Percentiles rank a stretch among this genome's conserved stretches.
Evolutionary conservation across 2,888 invertebrate genomes (phyloP).

Genomic region (Volucella zonaria): DNA sequence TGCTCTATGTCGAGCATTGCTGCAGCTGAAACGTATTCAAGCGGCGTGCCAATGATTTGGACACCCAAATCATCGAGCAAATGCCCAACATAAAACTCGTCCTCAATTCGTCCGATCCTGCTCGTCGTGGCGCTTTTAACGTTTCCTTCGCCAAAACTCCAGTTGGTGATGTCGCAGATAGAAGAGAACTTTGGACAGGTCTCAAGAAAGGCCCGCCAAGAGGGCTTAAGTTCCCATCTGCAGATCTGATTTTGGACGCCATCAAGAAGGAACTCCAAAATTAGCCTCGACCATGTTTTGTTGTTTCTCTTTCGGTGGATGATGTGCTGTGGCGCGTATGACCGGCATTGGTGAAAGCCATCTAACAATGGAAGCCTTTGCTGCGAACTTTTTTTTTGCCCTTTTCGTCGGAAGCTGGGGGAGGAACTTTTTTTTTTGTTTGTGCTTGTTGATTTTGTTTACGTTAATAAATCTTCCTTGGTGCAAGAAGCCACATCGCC

Average conservation of each 20-base stretch:
- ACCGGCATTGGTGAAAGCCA: slow-evolving; percentile 76
- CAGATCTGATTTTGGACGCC: too few relatives aligned
- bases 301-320: background rate
- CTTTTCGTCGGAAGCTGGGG: slow-evolving; percentile 28
- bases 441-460: background rate
- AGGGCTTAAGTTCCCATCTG: too few relatives aligned
- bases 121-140: slow-evolving; percentile 80
- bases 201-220: too few relatives aligned
- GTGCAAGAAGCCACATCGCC: slow-evolving; percentile 48
- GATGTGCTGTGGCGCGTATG: slow-evolving; percentile 70
- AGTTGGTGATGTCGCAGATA: slow-evolving; percentile 70
- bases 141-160: slow-evolving; percentile 75
- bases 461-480: slow-evolving; percentile 18
- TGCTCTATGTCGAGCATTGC: slow-evolving; percentile 80
- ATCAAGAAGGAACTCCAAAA: too few relatives aligned
- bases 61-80: slow-evolving; percentile 75
- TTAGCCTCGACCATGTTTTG: too few relatives aligned
- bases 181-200: slow-evolving; percentile 79
- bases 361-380: slow-evolving; percentile 68
- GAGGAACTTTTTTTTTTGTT: background rate
- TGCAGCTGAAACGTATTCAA: too few relatives aligned
- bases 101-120: slow-evolving; percentile 78
- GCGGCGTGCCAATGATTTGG: slow-evolving; percentile 79
- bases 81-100: slow-evolving; percentile 75
- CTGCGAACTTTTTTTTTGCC: slow-evolving; percentile 68